Evolutionary conservation across 2,888 invertebrate species (phyloP).

Genomic region (Hemicrepidius hirtus): DNA sequence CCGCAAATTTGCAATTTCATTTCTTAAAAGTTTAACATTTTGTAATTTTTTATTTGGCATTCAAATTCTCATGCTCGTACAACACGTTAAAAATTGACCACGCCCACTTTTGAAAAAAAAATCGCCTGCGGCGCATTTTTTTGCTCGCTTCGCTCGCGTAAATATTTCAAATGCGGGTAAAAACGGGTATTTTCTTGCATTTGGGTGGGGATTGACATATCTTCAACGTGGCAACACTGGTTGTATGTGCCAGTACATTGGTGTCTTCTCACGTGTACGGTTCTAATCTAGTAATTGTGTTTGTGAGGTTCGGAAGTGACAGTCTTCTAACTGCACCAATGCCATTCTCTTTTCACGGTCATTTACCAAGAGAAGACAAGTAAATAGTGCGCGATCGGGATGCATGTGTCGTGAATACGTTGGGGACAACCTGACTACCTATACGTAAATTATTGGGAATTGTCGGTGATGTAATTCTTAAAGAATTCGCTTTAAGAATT

Average conservation of each 20-base stretch:
- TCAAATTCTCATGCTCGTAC: too few relatives aligned
- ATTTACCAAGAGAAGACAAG: constrained; percentile 39
- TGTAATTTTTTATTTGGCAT: too few relatives aligned
- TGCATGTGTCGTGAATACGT: constrained; percentile 30
- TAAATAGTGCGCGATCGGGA: constrained; percentile 39
- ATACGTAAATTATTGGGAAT: constrained; percentile 39
- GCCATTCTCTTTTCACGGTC: constrained; percentile 47
- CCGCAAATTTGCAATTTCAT: too few relatives aligned
- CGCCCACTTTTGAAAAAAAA: too few relatives aligned
- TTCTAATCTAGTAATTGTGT: constrained; percentile 44
- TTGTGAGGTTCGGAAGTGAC: constrained; percentile 45
- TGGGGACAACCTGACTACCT: not conserved
- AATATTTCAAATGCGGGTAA: too few relatives aligned
- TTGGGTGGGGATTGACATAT: too few relatives aligned
- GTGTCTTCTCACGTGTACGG: constrained; percentile 48
- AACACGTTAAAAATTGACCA: too few relatives aligned
- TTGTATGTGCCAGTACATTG: constrained; percentile 48
- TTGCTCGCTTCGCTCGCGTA: too few relatives aligned
- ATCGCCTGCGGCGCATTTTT: too few relatives aligned
- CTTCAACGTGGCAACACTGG: too few relatives aligned
- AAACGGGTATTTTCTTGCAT: too few relatives aligned
- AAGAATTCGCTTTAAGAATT: constrained; percentile 39
- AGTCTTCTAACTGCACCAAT: constrained; percentile 41
- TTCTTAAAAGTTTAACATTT: too few relatives aligned
- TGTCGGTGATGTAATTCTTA: constrained; percentile 46